A percentile compares a stretch with the other conserved stretches of the same genome.
Conservation (phyloP, 2,888 invertebrate species). For the Tricholauxania praeusta region DNA sequence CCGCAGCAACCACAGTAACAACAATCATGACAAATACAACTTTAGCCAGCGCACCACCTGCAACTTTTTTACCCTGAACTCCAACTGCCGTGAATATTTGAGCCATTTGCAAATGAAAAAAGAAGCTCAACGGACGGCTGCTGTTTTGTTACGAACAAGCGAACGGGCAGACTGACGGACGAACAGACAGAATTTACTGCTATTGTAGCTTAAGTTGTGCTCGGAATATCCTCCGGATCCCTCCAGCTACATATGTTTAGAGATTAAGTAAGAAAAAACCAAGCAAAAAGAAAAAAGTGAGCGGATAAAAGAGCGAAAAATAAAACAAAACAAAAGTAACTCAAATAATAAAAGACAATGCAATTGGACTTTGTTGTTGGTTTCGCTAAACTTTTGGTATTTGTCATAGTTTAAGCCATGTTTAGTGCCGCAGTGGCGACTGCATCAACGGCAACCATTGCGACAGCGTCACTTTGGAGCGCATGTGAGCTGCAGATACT, state of each 20-base stretch:
- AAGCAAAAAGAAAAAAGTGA: background rate
- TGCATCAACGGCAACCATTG: background rate
- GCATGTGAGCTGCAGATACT: slow-evolving; percentile 31
- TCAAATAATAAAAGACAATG: slow-evolving; percentile 3
- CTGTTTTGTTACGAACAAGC: background rate
- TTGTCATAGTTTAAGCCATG: slow-evolving; percentile 26
- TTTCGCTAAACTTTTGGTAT: slow-evolving; percentile 15
- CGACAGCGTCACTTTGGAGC: slow-evolving; percentile 4
- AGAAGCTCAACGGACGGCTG: background rate
- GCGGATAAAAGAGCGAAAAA: background rate
- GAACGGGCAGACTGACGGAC: background rate
- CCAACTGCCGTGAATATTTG: background rate
- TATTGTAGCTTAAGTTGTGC: slow-evolving; percentile 39
- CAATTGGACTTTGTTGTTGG: slow-evolving; percentile 12
- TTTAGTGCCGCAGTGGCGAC: background rate
- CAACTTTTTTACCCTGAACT: slow-evolving; percentile 8
- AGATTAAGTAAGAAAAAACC: background rate
- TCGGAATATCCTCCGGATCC: slow-evolving; percentile 63
- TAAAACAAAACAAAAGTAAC: background rate
- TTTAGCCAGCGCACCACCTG: slow-evolving; percentile 27
- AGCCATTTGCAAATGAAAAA: slow-evolving; percentile 11
- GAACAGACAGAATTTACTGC: slow-evolving; percentile 38
- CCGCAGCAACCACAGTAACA: slow-evolving; percentile 2
- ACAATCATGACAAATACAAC: slow-evolving; percentile 20
- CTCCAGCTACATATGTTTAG: background rate